phyloP scores from a whole-genome alignment of 2,797 vertebrate genomes.

The Enteromius unitaeniatus region DNA sequence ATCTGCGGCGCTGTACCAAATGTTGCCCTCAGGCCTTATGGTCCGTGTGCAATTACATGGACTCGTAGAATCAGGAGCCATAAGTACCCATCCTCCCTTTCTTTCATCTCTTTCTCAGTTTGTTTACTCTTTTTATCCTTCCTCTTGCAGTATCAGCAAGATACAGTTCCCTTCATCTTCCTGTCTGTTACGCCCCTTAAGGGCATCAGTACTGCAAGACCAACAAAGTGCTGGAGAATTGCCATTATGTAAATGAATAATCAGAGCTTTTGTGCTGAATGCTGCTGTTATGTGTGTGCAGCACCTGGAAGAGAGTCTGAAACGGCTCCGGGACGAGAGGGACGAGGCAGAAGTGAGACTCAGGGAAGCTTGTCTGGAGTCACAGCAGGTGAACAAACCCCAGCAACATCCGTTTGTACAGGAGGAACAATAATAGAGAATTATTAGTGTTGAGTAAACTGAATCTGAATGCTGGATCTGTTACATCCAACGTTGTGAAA shows the following conservation, averaged over 20 bases:
- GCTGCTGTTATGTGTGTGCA: constrained; percentile 58
- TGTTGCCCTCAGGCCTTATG: neutral
- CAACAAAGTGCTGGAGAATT: constrained; percentile 40
- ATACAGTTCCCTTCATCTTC: constrained; percentile 30
- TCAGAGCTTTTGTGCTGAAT: constrained; percentile 28
- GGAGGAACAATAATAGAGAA: neutral
- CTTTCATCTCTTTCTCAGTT: neutral
- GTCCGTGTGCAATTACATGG: neutral
- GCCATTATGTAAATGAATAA: constrained; percentile 27
- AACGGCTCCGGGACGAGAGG: constrained; percentile 69
- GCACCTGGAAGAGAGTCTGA: constrained; percentile 71
- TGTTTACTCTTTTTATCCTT: neutral
- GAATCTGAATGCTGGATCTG: neutral
- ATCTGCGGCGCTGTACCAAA: neutral
- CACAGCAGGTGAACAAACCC: constrained; percentile 69
- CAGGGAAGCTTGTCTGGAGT: constrained; percentile 72
- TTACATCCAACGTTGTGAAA: neutral
- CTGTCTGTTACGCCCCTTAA: constrained; percentile 4
- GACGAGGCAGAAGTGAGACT: constrained; percentile 69
- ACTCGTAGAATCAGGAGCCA: neutral
- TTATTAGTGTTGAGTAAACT: neutral
- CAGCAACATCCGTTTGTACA: neutral
- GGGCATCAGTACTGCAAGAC: constrained; percentile 31
- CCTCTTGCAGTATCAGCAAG: constrained; percentile 12
- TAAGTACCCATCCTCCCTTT: neutral